Percentiles rank a stretch among this genome's conserved stretches.
These are phyloP conservation scores for Microtus montanus DNA, from an alignment of 2,113 vertebrate genomes.

Conservation along the genomic window DNA sequence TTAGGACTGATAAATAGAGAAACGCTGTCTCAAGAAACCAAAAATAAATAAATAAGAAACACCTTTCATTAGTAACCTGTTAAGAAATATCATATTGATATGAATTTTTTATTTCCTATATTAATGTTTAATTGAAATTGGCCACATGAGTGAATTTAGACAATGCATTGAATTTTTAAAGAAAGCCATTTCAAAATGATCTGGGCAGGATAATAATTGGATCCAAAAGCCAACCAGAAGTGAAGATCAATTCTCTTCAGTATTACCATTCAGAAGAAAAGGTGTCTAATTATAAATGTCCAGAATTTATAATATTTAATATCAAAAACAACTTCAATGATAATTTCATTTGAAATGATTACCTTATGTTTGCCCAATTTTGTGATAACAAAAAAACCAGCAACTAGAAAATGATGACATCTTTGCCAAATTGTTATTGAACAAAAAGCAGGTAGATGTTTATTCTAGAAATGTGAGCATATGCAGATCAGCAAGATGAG, in stretches of 20 bases:
- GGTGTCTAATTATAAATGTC: neutral
- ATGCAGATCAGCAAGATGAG: neutral
- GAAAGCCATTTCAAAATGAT: neutral
- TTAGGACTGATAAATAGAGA: too few species aligned
- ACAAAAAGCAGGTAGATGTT: neutral
- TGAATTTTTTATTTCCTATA: neutral
- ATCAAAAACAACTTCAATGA: neutral
- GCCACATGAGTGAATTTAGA: neutral
- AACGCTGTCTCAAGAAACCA: too few species aligned
- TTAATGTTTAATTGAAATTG: neutral
- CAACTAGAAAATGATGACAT: neutral
- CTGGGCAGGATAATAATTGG: neutral
- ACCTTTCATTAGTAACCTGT: neutral
- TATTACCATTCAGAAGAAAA: neutral
- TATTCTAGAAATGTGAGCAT: neutral
- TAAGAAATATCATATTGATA: neutral
- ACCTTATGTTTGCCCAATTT: neutral
- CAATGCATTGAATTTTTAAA: neutral
- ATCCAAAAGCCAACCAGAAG: neutral
- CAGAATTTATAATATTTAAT: neutral
- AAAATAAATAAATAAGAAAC: too few species aligned
- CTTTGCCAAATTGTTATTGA: neutral
- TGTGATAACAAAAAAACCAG: neutral
- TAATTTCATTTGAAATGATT: neutral
- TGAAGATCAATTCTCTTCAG: neutral